Base-by-base conservation (phyloP, 1,140 invertebrate species). In the Bombus huntii region DNA sequence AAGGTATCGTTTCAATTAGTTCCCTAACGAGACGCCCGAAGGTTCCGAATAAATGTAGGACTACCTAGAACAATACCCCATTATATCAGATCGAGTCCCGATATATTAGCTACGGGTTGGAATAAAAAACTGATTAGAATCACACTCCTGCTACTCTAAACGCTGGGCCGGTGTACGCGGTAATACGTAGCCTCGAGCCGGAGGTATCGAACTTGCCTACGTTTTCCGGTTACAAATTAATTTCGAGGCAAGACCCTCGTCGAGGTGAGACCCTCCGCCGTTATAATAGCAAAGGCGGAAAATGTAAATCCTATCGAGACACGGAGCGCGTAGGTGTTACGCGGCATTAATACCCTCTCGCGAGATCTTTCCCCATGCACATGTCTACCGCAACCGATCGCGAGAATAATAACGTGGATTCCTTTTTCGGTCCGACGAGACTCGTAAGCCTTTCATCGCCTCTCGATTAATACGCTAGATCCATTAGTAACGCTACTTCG, bases 141-240 rank as follows among this genome's bases (percentile, higher is more conserved):
- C 73, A 28, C 34, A 68, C 62, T 77, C 34, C 34, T 34, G 57
- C 34, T 44, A 34, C 34, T 28, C 28, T 18, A 70, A 37, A 68
- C 44, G 42, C 31, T n/a, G 73, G 9, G 22, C 18, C 5, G 28
- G 28, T 2, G 18, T 18, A 53, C 47, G 47, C 47, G 47, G 5
- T 28, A 62, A 13, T 2, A 22, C 3, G 71, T 28, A 22, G 28
- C 31, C 72, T 12, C 22, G 31, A 18, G 59, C 12, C 31, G 25
- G 22, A 66, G 42, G 81, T 83, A 80, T 73, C 62, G 3, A 28
- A 53, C 57, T 65, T 83, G 84, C 66, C 80, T 81, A 87, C 72
- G 88, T 88, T 82, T 87, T 87, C 81, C 85, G 87, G 87, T 90
- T 89, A 85, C 75, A 86, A 90, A 90, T 89, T 89, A 87, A 90